Percentiles rank a stretch among this genome's conserved stretches.
phyloP scores from a whole-genome alignment of 2,113 vertebrate genomes.

The Pterocles gutturalis region DNA sequence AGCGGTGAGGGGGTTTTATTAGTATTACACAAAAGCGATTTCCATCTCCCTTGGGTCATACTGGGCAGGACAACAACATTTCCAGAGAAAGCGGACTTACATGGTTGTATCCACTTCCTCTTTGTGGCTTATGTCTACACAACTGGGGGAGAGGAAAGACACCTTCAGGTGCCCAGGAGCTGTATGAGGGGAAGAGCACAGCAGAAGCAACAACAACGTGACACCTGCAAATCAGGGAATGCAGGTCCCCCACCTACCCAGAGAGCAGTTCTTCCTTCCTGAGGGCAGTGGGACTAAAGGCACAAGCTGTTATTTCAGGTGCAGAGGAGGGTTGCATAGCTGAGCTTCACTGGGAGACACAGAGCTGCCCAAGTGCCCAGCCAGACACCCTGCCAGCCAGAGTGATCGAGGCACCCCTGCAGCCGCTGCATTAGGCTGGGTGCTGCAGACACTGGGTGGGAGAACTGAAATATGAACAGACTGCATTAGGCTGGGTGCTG shows the following conservation, averaged over 20 bases:
- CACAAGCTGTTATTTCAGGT: not conserved
- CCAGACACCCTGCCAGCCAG: not conserved
- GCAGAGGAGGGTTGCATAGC: not conserved
- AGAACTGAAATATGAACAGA: not conserved
- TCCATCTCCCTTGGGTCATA: not conserved
- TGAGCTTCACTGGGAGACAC: rapidly evolving
- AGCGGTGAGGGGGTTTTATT: not conserved
- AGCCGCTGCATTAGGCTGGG: rapidly evolving
- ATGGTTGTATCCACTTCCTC: not conserved
- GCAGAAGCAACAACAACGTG: not conserved
- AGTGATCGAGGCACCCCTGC: rapidly evolving
- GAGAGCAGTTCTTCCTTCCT: not conserved
- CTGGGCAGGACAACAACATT: not conserved
- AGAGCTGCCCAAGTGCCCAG: rapidly evolving
- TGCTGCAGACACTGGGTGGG: rapidly evolving
- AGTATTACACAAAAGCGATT: not conserved
- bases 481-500: not conserved
- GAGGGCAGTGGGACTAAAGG: not conserved
- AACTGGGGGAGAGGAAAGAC: not conserved
- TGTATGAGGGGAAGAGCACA: not conserved
- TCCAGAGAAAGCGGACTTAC: not conserved
- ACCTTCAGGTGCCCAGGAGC: not conserved
- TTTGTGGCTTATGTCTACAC: not conserved
- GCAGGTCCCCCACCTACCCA: rapidly evolving
- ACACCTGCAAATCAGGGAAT: not conserved